phyloP scores from a whole-genome alignment of 2,797 vertebrate species.

The Cheirogaleus major region DNA sequence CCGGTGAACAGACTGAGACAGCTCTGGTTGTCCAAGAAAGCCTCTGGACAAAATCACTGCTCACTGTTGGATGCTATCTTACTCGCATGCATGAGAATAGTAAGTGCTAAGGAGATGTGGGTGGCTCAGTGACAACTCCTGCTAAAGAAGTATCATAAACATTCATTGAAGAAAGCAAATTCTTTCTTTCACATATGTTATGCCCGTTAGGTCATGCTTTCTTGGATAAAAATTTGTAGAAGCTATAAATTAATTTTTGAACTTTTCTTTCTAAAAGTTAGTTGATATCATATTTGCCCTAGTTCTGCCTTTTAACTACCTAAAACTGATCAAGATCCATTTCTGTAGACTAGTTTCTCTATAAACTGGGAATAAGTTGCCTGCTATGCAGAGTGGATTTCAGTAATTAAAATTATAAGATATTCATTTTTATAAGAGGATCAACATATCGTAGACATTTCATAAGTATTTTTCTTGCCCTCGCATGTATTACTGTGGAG shows the following conservation, averaged over 20 bases:
- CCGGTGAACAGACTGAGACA: background rate
- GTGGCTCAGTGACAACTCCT: background rate
- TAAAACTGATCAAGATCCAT: background rate
- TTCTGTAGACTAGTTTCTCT: background rate
- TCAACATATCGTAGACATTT: background rate
- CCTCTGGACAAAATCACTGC: background rate
- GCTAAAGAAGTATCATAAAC: background rate
- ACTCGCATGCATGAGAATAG: accelerated
- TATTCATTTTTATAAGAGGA: background rate
- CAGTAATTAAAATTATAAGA: background rate
- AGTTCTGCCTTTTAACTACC: background rate
- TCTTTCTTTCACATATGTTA: background rate
- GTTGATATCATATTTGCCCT: background rate
- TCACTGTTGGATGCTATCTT: background rate
- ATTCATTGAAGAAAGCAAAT: background rate
- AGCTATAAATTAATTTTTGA: background rate
- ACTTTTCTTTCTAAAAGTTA: background rate
- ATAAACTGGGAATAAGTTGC: background rate
- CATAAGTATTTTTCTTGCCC: background rate
- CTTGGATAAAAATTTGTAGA: background rate
- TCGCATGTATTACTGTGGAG: background rate
- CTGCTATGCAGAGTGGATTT: background rate
- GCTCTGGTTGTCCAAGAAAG: background rate
- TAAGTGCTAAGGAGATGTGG: background rate
- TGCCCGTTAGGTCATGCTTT: background rate